Conservation (phyloP, 2,888 invertebrate species). For the Drosophila buzzatii region DNA sequence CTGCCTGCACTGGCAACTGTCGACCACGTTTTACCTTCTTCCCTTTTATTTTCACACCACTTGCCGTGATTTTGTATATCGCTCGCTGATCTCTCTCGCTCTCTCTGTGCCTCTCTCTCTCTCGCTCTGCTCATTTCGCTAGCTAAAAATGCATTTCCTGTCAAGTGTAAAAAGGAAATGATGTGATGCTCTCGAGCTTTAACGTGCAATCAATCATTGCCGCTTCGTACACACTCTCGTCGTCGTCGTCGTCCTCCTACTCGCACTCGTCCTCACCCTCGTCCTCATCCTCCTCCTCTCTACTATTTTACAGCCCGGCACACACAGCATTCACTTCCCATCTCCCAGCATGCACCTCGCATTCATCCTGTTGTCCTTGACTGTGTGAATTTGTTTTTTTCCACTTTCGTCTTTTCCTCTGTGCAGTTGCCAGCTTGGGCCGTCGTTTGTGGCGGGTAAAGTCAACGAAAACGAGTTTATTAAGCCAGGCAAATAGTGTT, state of each 20-base stretch:
- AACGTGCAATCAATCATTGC: conserved; percentile 82
- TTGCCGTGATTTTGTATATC: conserved; percentile 55
- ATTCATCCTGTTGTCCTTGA: conserved; percentile 25
- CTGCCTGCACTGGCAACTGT: conserved; percentile 33
- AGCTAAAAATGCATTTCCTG: conserved; percentile 80
- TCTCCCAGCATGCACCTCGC: background rate
- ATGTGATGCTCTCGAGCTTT: conserved; percentile 76
- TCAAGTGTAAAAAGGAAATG: conserved; percentile 80
- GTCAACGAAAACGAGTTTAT: conserved; percentile 76
- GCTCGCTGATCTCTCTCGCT: conserved; percentile 7
- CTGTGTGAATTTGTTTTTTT: conserved; percentile 5
- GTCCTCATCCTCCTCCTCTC: conserved; percentile 16
- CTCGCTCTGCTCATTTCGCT: conserved; percentile 69
- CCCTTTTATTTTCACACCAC: conserved; percentile 34
- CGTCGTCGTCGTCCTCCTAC: conserved; percentile 6
- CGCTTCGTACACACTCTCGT: conserved; percentile 34
- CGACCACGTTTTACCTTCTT: conserved; percentile 16
- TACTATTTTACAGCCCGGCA: conserved; percentile 48
- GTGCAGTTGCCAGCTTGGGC: background rate
- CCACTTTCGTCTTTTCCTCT: background rate
- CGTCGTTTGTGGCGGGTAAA: conserved; percentile 55
- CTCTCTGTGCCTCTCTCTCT: conserved; percentile 3
- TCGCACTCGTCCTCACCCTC: conserved; percentile 4
- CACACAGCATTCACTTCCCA: conserved; percentile 7
- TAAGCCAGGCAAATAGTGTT: conserved; percentile 79